Evolutionary conservation across 2,888 invertebrate genomes (phyloP).

Genomic region (Agonopterix subpropinquella): DNA sequence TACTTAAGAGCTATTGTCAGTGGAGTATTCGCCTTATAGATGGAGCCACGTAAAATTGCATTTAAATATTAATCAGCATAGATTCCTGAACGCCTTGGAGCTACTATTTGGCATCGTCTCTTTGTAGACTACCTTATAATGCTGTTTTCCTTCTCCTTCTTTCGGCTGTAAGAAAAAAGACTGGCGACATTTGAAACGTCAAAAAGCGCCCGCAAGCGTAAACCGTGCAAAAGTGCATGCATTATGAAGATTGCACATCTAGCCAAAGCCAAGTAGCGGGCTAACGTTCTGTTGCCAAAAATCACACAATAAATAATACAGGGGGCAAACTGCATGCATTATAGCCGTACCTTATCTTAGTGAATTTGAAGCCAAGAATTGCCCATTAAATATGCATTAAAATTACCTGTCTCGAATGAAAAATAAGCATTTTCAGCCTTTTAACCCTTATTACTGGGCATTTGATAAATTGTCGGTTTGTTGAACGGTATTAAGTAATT

Average conservation of each 20-base stretch:
- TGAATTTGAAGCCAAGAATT: slow-evolving; percentile 74
- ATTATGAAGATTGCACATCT: slow-evolving; percentile 75
- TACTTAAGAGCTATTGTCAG: too few relatives aligned
- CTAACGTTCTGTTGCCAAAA: slow-evolving; percentile 69
- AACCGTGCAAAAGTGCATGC: slow-evolving; percentile 65
- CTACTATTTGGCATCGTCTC: too few relatives aligned
- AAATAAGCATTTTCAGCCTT: slow-evolving; percentile 39
- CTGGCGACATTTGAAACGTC: slow-evolving; percentile 29
- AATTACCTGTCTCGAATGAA: slow-evolving; percentile 70
- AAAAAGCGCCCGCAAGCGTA: slow-evolving; percentile 41
- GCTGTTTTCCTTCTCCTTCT: too few relatives aligned
- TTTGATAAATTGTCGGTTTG: slow-evolving; percentile 27
- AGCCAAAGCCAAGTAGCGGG: slow-evolving; percentile 64
- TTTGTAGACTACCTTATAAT: too few relatives aligned
- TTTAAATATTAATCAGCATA: too few relatives aligned
- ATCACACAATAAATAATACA: slow-evolving; percentile 73
- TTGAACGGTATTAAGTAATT: slow-evolving; percentile 30
- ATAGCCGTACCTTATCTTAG: slow-evolving; percentile 72
- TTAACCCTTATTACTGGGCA: slow-evolving; percentile 34
- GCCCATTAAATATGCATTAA: slow-evolving; percentile 76
- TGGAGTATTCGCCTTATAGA: too few relatives aligned
- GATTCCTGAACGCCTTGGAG: too few relatives aligned
- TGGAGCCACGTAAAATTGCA: too few relatives aligned
- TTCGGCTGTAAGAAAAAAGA: too few relatives aligned
- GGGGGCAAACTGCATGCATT: slow-evolving; percentile 71